Percentiles rank a stretch among this genome's conserved stretches.
These are phyloP conservation scores for Piscicola geometra DNA, from an alignment of 2,888 invertebrate genomes.

Conservation along the genomic window DNA sequence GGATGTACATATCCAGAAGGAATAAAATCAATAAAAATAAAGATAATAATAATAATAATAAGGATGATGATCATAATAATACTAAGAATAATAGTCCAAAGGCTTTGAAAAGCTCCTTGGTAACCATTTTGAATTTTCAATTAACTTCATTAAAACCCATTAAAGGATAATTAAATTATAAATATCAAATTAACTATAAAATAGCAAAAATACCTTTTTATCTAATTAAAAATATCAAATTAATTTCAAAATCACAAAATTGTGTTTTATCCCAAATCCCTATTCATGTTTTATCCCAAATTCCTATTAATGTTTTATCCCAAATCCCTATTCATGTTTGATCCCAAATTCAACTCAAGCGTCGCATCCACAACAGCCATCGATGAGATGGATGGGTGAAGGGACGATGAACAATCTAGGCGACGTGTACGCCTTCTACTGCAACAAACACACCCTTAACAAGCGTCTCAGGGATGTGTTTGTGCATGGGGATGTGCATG, in stretches of 20 bases:
- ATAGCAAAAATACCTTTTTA: too few relatives aligned
- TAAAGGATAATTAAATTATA: too few relatives aligned
- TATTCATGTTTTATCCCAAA: too few relatives aligned
- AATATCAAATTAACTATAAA: too few relatives aligned
- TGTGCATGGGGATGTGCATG: constrained; percentile 72
- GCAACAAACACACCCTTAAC: constrained; percentile 64
- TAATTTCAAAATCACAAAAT: neutral
- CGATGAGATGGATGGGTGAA: constrained; percentile 67
- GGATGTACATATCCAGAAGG: constrained; percentile 70
- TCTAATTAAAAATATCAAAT: neutral
- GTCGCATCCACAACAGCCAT: neutral
- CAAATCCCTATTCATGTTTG: neutral
- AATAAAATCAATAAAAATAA: constrained; percentile 38
- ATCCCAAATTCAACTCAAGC: neutral
- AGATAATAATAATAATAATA: neutral
- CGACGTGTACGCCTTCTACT: constrained; percentile 85
- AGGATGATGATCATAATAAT: too few relatives aligned
- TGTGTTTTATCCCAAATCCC: too few relatives aligned
- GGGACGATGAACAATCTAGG: constrained; percentile 82
- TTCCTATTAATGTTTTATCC: too few relatives aligned
- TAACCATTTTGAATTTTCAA: too few relatives aligned
- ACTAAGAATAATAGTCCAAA: too few relatives aligned
- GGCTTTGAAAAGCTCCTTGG: too few relatives aligned
- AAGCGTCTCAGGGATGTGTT: constrained; percentile 79
- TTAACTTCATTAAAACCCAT: too few relatives aligned